Conservation (phyloP, 2,797 vertebrate genomes). For the Bovichtus variegatus region DNA sequence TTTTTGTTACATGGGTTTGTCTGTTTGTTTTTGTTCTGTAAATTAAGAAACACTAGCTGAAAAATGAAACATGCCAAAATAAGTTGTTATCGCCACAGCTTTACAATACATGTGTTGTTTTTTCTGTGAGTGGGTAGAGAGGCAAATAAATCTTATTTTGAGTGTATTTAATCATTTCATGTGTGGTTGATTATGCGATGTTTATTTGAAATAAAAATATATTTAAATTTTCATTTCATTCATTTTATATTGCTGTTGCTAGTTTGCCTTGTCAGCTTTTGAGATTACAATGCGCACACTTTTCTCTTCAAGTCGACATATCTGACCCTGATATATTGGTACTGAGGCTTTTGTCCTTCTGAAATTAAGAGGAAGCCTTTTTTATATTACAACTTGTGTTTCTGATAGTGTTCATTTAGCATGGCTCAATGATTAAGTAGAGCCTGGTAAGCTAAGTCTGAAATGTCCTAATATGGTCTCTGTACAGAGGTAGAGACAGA, state of each 20-base stretch:
- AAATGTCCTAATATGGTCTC: neutral
- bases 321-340: neutral
- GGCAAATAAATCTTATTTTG: slow-evolving; percentile 73
- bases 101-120: slow-evolving; percentile 71
- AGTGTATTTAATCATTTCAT: slow-evolving; percentile 80
- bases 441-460: neutral
- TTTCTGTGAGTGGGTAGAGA: slow-evolving; percentile 72
- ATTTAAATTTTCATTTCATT: slow-evolving; percentile 54
- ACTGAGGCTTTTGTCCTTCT: neutral
- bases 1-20: slow-evolving; percentile 69
- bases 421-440: neutral
- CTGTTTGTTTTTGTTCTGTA: slow-evolving; percentile 68
- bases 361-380: neutral
- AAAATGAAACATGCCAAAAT: slow-evolving; percentile 82
- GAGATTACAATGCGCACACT: neutral
- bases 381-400: neutral
- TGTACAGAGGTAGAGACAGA: neutral
- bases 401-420: neutral
- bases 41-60: slow-evolving; percentile 77
- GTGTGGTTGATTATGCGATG: slow-evolving; percentile 74
- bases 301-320: neutral
- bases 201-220: slow-evolving; percentile 80
- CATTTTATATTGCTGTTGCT: slow-evolving; percentile 3
- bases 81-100: slow-evolving; percentile 77
- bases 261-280: neutral